Evolutionary conservation across 2,113 vertebrate species (phyloP).

Genomic region (Romanogobio albipinnatus): DNA sequence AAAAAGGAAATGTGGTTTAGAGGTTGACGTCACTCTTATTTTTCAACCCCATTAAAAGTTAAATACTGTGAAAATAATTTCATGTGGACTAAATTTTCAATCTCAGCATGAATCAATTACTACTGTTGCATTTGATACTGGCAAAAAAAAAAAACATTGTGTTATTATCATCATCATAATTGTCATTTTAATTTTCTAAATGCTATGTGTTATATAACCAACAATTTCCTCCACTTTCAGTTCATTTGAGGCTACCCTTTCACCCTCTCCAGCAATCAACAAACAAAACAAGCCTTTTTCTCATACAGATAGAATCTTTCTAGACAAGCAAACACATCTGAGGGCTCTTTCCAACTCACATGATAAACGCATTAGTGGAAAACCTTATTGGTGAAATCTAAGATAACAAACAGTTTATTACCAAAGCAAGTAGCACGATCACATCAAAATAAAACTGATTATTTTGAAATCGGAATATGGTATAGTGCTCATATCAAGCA

Average conservation of each 20-base stretch:
- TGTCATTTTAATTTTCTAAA: neutral
- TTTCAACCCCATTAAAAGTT: neutral
- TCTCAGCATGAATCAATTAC: neutral
- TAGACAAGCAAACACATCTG: constrained; percentile 2
- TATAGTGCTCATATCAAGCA: no score
- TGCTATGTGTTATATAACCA: constrained; percentile 28
- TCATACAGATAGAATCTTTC: neutral
- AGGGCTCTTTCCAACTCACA: neutral
- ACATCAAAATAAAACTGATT: neutral
- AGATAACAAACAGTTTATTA: neutral
- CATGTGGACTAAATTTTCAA: neutral
- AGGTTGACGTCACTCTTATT: neutral
- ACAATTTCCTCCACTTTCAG: constrained; percentile 22
- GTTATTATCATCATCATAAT: neutral
- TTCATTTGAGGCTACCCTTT: constrained; percentile 30
- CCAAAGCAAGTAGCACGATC: neutral
- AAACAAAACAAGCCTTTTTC: neutral
- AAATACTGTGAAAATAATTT: neutral
- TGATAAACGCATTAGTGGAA: neutral
- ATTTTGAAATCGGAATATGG: neutral
- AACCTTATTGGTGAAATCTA: neutral
- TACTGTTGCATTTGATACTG: neutral
- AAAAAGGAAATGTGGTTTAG: no score
- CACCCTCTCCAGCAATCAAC: neutral
- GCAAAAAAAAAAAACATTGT: neutral